Conservation (phyloP, 2,797 vertebrate species). For the Zenarchopterus dispar region DNA sequence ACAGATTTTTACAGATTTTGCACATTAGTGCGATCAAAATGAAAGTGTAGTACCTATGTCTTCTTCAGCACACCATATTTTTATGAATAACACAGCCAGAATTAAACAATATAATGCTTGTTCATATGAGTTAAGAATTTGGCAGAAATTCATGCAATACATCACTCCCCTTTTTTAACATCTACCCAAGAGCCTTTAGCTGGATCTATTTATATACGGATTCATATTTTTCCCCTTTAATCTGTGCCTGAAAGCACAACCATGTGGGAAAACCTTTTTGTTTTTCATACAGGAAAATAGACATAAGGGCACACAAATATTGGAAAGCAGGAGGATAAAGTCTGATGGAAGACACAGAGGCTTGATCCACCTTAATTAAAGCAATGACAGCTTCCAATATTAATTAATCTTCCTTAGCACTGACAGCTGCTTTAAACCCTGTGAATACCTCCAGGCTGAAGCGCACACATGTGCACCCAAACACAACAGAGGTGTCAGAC, state of each 20-base stretch:
- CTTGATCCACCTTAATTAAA: constrained; percentile 24
- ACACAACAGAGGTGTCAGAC: constrained; percentile 34
- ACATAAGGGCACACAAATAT: background rate
- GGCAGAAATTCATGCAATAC: background rate
- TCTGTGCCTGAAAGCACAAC: constrained; percentile 2
- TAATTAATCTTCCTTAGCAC: constrained; percentile 38
- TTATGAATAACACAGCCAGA: too few species aligned
- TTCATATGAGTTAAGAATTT: background rate
- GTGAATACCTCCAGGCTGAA: constrained; percentile 30
- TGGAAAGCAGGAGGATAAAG: background rate
- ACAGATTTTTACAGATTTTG: too few species aligned
- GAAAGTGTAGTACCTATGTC: too few species aligned
- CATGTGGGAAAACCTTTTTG: background rate
- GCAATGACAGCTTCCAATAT: constrained; percentile 40
- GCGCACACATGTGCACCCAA: constrained; percentile 25
- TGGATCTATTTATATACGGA: background rate
- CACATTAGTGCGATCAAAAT: too few species aligned
- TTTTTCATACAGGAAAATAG: background rate
- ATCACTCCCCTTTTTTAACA: background rate
- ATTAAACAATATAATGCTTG: too few species aligned
- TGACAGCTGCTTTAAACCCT: constrained; percentile 44
- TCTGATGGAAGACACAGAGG: constrained; percentile 1
- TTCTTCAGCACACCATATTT: too few species aligned
- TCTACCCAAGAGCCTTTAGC: background rate
- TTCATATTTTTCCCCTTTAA: background rate